Base-by-base conservation (phyloP, 2,797 vertebrate species). In the Coregonus sp. region DNA sequence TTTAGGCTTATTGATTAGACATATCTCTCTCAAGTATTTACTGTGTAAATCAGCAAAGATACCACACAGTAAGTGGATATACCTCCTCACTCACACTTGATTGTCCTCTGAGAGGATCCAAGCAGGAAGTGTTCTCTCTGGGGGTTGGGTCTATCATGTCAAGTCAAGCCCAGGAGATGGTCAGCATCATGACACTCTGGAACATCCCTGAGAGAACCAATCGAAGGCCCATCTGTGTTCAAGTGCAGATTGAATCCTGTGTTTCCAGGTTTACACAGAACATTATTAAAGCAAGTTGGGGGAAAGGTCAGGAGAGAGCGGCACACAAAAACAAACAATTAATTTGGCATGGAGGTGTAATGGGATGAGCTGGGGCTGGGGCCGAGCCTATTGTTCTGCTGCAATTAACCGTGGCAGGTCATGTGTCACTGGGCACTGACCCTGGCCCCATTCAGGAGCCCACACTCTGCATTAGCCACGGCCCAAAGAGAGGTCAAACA, bases 371-470 rank as follows among this genome's bases (percentile, higher is more conserved):
- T 80, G 87, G 20, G 25, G 81, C 85, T 70, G 63, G 65, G 87
- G 74, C 86, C 78, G 78, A 51, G 86, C 81, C 90, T 83, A 92
- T 95, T 96, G 93, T 95, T 91, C 90, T 87, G 85, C 85, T 47
- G 90, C 88, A 96, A 96, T 95, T 95, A 95, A 95, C 92, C 93
- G 89, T 80, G 40, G 90, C 89, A 90, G 92, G 93, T 95, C 94
- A 94, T 90, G 88, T 93, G 94, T 92, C 91, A 89, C 87, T 88
- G 82, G 87, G 88, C 71, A 2, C 88, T 95, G 91, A 95, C 94
- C 93, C 85, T 70, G 82, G 77, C 75, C 86, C 89, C 90, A 92
- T 93, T 94, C 90, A 93, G 88, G 91, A 91, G 93, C 90, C 80
- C 77, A 91, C 82, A 81, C 78, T 76, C 59, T 70, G 76, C 84